A percentile compares a stretch with the other conserved stretches of the same genome.
Evolutionary conservation across 2,113 vertebrate species (phyloP).

Genomic region (Psilopogon haemacephalus): DNA sequence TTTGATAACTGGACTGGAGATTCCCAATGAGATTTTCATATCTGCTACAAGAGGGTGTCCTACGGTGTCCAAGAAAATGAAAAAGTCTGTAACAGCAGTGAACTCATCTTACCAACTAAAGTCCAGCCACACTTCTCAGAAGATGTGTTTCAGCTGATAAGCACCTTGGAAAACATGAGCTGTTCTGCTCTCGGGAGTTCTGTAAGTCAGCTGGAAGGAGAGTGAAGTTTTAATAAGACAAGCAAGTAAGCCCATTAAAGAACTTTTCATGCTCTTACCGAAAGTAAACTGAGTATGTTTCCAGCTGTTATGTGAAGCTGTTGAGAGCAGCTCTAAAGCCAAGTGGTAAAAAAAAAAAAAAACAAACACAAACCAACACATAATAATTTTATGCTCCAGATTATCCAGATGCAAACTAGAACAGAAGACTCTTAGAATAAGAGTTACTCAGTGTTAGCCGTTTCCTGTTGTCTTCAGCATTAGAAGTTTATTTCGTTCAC

Average conservation of each 20-base stretch:
- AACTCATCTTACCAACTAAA: background rate
- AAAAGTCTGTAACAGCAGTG: background rate
- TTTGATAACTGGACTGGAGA: background rate
- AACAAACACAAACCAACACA: rapidly evolving
- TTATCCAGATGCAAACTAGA: background rate
- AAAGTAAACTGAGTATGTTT: background rate
- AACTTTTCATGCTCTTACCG: background rate
- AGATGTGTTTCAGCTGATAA: background rate
- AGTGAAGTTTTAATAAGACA: background rate
- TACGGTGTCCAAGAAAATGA: background rate
- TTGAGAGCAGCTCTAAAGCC: background rate
- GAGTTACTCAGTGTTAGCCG: background rate
- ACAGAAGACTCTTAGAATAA: background rate
- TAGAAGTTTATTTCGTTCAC: background rate
- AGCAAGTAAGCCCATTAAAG: background rate
- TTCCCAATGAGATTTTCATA: background rate
- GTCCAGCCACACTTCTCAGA: background rate
- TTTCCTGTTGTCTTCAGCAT: background rate
- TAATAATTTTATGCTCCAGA: background rate
- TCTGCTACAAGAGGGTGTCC: background rate
- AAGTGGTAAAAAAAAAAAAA: background rate
- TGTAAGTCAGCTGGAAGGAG: background rate
- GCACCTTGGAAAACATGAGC: background rate
- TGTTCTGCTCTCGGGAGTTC: background rate
- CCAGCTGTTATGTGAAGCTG: background rate